phyloP scores from a whole-genome alignment of 2,888 invertebrate genomes.

The Caenorhabditis imperialis region DNA sequence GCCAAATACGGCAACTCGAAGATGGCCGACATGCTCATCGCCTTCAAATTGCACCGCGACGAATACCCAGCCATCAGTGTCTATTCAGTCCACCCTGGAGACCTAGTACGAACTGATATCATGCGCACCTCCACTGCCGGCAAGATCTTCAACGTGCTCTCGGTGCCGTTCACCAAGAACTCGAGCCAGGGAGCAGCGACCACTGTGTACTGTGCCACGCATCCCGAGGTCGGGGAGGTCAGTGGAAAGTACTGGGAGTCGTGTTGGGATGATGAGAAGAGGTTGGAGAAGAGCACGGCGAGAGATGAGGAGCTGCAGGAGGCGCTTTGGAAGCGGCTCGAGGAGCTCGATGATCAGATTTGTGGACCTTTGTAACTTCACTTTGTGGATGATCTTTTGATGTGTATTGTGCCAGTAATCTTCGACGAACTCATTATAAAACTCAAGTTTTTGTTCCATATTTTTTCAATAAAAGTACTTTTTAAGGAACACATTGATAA shows the following conservation, averaged over 20 bases:
- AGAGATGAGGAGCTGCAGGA: slow-evolving; percentile 81
- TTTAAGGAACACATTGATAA: too few species aligned
- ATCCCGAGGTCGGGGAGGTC: slow-evolving; percentile 84
- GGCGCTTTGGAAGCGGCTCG: slow-evolving; percentile 70
- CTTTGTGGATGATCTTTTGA: too few species aligned
- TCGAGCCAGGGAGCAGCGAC: slow-evolving; percentile 93
- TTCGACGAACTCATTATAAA: too few species aligned
- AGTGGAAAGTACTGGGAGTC: slow-evolving; percentile 92
- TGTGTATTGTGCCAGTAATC: too few species aligned
- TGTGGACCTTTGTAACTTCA: too few species aligned
- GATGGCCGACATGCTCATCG: slow-evolving; percentile 72
- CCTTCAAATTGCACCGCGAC: slow-evolving; percentile 67
- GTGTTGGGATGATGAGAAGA: slow-evolving; percentile 83
- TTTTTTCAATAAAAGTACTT: too few species aligned
- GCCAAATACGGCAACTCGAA: slow-evolving; percentile 70
- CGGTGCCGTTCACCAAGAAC: slow-evolving; percentile 93
- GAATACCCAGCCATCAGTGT: slow-evolving; percentile 63
- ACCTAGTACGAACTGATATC: slow-evolving; percentile 52
- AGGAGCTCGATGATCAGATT: too few species aligned
- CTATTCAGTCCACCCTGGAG: slow-evolving; percentile 87
- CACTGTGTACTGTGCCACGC: slow-evolving; percentile 89
- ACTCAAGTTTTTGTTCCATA: too few species aligned
- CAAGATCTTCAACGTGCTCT: slow-evolving; percentile 80
- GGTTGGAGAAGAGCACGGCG: slow-evolving; percentile 79
- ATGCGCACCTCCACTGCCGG: slow-evolving; percentile 34